Evolutionary conservation across 1,140 invertebrate species (phyloP), one percentile per base, ranked within the genome.

Genomic region (Nylanderia fulva): DNA sequence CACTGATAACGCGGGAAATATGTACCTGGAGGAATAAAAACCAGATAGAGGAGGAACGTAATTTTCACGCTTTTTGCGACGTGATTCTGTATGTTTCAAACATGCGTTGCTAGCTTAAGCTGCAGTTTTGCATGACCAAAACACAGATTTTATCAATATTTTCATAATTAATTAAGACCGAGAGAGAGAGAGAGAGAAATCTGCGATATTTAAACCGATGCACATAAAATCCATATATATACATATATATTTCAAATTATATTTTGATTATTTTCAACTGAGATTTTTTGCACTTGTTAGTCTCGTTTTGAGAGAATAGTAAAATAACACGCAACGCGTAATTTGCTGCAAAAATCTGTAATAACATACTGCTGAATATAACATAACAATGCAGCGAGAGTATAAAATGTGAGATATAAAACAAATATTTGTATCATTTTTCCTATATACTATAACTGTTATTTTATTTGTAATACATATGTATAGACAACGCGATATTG

Each of bases 321-420:
- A 42, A 64, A 76, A 76, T 58, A 64, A 48, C 74, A 66, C 29
- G 4, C 75, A 36, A 36, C 45, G 24, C 45, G 24, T 77, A 66
- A 77, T 77, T 77, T 13, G 60, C 52, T 77, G 21, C 13, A 77
- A 77, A 77, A 77, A 77, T 52, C n/a, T 42, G 42, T 66, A 77
- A 64, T 77, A 64, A 48, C 42, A 33, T 63, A 52, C 18, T 52
- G 18, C 39, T 64, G 42, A 48, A 77, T 48, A 21, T 52, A 48
- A 33, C n/a, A 48, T 64, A 76, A 76, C 27, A 29, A 77, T 39
- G 75, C 29, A 21, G 4, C 42, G 75, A 27, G 75, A 27, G 7
- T 24, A 2, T 42, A 66, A 66, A 24, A 33, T 64, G 33, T 7
- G 21, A 66, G 24, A 66, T 24, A 33, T 64, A 13, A 63, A 66